phyloP scores from a whole-genome alignment of 2,888 invertebrate genomes.

The Trachelus troglodyta region DNA sequence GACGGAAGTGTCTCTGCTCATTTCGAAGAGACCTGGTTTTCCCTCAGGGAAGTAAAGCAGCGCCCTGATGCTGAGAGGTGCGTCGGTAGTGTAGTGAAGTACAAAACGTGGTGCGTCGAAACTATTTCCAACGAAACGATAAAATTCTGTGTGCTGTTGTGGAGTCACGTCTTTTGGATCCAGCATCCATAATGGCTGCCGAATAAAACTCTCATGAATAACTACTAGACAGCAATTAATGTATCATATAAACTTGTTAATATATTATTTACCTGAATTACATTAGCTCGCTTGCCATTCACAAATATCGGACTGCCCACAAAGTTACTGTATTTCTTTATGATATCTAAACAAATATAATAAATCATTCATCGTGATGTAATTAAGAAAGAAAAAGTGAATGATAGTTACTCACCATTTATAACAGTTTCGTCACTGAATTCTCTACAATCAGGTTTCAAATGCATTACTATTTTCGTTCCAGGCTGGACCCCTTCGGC shows the following conservation, averaged over 20 bases:
- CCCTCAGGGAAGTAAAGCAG: conserved; percentile 94
- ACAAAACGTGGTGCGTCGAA: conserved; percentile 90
- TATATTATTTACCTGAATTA: conserved; percentile 75
- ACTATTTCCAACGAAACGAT: conserved; percentile 86
- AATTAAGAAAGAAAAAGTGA: not conserved
- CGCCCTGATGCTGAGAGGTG: conserved; percentile 90
- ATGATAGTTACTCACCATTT: conserved; percentile 69
- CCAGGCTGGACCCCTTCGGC: conserved; percentile 87
- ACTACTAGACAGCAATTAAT: not conserved
- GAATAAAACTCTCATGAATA: conserved; percentile 24
- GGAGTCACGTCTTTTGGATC: conserved; percentile 88
- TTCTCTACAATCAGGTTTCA: conserved; percentile 89
- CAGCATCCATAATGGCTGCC: conserved; percentile 90
- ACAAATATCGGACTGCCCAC: conserved; percentile 93
- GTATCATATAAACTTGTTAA: not conserved
- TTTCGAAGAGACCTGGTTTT: conserved; percentile 90
- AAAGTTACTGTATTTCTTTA: conserved; percentile 97
- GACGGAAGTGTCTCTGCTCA: conserved; percentile 85
- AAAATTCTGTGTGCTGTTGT: conserved; percentile 93
- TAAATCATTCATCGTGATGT: not conserved
- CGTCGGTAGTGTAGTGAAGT: conserved; percentile 93
- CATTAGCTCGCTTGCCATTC: conserved; percentile 90
- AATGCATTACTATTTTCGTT: conserved; percentile 91
- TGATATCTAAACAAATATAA: conserved; percentile 73
- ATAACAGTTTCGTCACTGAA: conserved; percentile 89